Evolutionary conservation across 2,797 vertebrate genomes (phyloP), one percentile per base, ranked within the genome.

Genomic region (Acropternis orthonyx): DNA sequence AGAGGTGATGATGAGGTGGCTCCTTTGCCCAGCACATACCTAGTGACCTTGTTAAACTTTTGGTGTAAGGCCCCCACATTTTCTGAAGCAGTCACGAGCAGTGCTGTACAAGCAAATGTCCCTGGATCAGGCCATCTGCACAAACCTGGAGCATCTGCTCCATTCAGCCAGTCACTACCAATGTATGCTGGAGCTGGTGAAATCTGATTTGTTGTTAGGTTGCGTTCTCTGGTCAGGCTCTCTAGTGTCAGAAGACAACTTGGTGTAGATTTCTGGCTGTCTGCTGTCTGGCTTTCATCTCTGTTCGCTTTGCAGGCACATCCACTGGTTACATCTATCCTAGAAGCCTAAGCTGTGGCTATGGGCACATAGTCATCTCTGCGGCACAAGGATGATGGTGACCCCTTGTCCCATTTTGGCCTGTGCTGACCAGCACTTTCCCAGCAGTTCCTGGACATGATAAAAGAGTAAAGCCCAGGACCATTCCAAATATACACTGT

Each of bases 1-100:
- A n/a, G 36, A 43, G 36, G 41, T 30, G 24, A 30, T 0, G 0
- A 39, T 7, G 20, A 69, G 10, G 32, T 4, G 8, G 7, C 12
- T 75, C 15, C 37, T 85, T 72, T 16, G 8, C 10, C 13, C 10
- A 39, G 34, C 20, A 22, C 2, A 4, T 12, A 30, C 6, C 3
- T 9, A 61, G n/a, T 48, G 55, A 26, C 21, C 14, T 81, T 5
- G 0, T 51, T 59, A 22, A 69, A 51, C 3, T 12, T 84, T 41
- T 63, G 39, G 11, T 14, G 1, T 16, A n/a, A 61, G 15, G 43
- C 20, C 34, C 41, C 43, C 16, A 14, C 14, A 9, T 54, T 77
- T 82, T 72, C 43, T 56, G 79, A 85, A 72, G 28, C 18, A 44
- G 48, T 32, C 2, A 0, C 13, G 7, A 65, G 26, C 14, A 34